These are phyloP conservation scores for Chrysogorgia sp. DNA, from an alignment of 92 coral and sea anemone species.

Conservation along the genomic window DNA sequence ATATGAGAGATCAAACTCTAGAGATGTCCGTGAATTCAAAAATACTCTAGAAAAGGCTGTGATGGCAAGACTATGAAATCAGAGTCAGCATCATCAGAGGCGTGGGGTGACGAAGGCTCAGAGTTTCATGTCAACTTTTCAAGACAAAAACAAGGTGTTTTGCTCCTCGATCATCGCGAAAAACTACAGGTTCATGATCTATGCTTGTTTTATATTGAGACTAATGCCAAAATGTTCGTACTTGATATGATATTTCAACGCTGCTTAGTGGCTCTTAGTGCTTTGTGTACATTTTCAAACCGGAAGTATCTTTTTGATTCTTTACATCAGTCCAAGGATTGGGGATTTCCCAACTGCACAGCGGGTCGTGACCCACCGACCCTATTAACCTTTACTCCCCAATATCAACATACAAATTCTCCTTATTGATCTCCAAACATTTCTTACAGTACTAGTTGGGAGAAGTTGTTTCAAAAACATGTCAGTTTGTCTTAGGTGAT, in stretches of 20 bases:
- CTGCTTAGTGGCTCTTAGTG: background rate
- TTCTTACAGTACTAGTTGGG: too few species aligned
- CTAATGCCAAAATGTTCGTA: background rate
- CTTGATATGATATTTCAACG: background rate
- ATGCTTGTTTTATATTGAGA: background rate
- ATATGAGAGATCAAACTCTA: background rate
- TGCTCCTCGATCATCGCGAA: slow-evolving; percentile 25
- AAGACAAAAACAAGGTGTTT: slow-evolving; percentile 7
- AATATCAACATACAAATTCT: too few species aligned
- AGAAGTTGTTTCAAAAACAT: too few species aligned
- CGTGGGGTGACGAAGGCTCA: background rate
- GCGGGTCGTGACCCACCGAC: too few species aligned
- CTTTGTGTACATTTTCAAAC: background rate
- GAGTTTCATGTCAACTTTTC: background rate
- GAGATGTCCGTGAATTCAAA: too few species aligned
- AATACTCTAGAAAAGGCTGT: slow-evolving; percentile 2
- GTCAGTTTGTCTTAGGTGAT: too few species aligned
- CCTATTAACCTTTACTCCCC: too few species aligned
- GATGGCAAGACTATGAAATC: background rate
- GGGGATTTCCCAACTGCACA: too few species aligned
- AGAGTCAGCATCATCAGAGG: background rate
- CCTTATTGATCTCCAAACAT: too few species aligned
- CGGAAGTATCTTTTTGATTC: background rate
- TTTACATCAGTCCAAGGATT: too few species aligned
- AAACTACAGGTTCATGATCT: slow-evolving; percentile 24